phyloP scores from a whole-genome alignment of 2,797 vertebrate species.

The Fratercula arctica region DNA sequence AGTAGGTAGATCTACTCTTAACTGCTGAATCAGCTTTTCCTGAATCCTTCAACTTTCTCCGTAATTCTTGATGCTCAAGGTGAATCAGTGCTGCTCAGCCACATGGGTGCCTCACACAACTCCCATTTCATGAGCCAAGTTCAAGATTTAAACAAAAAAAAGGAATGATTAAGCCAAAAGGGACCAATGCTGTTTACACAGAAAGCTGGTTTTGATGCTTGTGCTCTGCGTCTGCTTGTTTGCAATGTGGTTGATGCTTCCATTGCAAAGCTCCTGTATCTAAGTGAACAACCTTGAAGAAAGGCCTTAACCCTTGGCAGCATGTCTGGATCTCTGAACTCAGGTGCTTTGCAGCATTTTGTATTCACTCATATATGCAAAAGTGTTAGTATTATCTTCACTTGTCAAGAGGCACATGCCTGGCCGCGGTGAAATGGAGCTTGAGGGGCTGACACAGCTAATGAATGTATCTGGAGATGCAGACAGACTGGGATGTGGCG shows the following conservation, averaged over 20 bases:
- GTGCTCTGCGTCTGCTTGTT: neutral
- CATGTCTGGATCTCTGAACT: neutral
- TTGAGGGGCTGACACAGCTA: neutral
- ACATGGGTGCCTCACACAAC: neutral
- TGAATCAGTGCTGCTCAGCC: neutral
- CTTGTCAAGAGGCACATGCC: neutral
- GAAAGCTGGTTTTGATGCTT: neutral
- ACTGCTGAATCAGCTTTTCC: neutral
- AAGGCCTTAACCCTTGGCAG: neutral
- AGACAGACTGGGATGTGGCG: rapidly evolving
- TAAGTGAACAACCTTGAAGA: neutral
- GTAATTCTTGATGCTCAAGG: neutral
- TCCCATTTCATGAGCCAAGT: neutral
- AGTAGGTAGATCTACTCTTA: neutral
- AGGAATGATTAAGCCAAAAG: neutral
- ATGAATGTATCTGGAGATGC: neutral
- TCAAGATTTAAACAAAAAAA: neutral
- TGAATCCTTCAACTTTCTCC: neutral
- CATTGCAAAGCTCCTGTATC: neutral
- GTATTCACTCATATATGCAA: neutral
- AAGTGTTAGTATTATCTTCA: neutral
- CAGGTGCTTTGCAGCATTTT: neutral
- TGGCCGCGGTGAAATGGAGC: neutral
- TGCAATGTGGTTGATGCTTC: neutral
- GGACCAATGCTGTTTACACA: neutral